A percentile compares a stretch with the other conserved stretches of the same genome.
Conservation (phyloP, 2,888 invertebrate genomes). For the Barypeithes pellucidus region DNA sequence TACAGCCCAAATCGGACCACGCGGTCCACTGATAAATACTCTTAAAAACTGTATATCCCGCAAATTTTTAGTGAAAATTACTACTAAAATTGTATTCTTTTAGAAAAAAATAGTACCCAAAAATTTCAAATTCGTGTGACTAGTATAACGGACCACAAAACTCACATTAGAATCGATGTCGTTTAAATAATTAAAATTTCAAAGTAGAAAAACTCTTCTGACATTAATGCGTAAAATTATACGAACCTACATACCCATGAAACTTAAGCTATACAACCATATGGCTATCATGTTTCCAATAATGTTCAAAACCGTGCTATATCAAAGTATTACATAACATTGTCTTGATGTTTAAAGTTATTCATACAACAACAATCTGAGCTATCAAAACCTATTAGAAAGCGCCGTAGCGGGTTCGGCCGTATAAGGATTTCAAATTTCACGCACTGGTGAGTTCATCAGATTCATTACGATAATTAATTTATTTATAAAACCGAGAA, state of each 20-base stretch:
- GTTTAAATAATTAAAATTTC: background rate
- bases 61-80: too few species aligned
- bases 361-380: slow-evolving; percentile 18
- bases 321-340: slow-evolving; percentile 11
- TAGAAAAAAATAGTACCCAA: too few species aligned
- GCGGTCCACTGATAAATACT: too few species aligned
- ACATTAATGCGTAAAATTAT: background rate
- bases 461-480: slow-evolving; percentile 33
- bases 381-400: slow-evolving; percentile 27
- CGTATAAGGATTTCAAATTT: slow-evolving; percentile 29
- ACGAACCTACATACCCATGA: background rate
- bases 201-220: background rate
- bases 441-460: slow-evolving; percentile 17
- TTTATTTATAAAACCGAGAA: slow-evolving; percentile 13
- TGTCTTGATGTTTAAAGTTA: slow-evolving; percentile 1
- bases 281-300: slow-evolving; percentile 16
- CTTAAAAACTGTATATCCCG: too few species aligned
- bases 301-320: slow-evolving; percentile 7
- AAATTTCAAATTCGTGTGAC: too few species aligned
- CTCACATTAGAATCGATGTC: background rate
- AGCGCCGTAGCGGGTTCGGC: slow-evolving; percentile 10
- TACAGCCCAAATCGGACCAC: too few species aligned
- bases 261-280: background rate
- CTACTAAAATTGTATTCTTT: too few species aligned
- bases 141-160: too few species aligned